Conservation (phyloP, 1,140 invertebrate genomes). For the Ditylenchus dipsaci region DNA sequence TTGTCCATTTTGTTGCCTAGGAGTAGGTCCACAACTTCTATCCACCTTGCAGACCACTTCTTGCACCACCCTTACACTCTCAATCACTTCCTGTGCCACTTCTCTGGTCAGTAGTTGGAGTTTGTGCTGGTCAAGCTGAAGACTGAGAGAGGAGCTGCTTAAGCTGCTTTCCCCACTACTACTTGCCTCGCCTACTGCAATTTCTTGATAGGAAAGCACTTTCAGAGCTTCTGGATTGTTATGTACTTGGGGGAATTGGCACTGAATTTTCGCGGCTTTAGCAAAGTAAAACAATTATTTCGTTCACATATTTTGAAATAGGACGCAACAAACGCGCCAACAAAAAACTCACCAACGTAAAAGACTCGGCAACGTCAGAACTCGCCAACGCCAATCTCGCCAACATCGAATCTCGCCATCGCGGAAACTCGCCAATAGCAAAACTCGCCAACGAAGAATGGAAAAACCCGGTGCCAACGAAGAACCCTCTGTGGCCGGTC, state of each 20-base stretch:
- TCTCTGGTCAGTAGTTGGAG: neutral
- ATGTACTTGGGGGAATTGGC: neutral
- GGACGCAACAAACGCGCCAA: no score
- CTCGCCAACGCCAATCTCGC: no score
- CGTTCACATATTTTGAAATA: no score
- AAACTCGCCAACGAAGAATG: no score
- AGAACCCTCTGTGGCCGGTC: no score
- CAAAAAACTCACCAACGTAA: no score
- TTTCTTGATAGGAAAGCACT: neutral
- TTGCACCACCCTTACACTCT: neutral
- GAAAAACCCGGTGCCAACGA: no score
- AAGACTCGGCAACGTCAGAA: no score
- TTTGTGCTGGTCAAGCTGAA: neutral
- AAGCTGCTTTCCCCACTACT: constrained; percentile 2
- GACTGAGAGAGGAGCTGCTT: neutral
- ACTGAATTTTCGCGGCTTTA: no score
- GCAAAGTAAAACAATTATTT: no score
- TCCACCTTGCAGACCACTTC: neutral
- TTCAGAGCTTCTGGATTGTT: neutral
- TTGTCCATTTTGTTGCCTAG: neutral
- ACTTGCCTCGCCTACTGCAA: constrained; percentile 1
- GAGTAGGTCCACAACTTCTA: constrained; percentile 5
- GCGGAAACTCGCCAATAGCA: no score
- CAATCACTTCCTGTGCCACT: constrained; percentile 1
- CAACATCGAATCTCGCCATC: no score